Evolutionary conservation across 2,888 invertebrate genomes (phyloP), one percentile per base, ranked within the genome.

Genomic region (Hybos culiciformis): DNA sequence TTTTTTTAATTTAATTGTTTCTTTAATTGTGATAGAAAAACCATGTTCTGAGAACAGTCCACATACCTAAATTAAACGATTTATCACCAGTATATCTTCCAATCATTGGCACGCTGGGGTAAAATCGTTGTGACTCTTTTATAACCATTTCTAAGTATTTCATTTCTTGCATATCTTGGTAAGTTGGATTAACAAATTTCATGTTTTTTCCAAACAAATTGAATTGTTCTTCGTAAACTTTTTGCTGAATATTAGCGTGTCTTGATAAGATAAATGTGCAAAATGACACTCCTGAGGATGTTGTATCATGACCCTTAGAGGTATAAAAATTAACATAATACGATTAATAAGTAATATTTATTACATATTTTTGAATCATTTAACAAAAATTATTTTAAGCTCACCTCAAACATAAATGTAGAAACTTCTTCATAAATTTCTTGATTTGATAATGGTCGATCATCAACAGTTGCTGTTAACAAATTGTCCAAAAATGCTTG

Each of bases 241-340:
- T 72, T 42, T 70, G 68, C 56, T 75, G 75, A 2, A 71, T 55
- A 20, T 69, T 66, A 5, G 67, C 65, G 51, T 71, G 61, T 41
- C 69, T 63, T 1, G 75, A 72, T 1, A 77, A 58, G 45, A 72
- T 61, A 49, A 66, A 70, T 0, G 72, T 56, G 1, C 68, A 57
- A 54, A 71, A 77, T 0, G 65, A 61, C 9, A 75, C 63, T 1
- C 71, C 75, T 2, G 75, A 73, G 0, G 74, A 70, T 0, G 74
- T 75, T 0, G 76, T 76, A 48, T 76, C 74, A 47, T 74, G 74
- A 1, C 74, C 74, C 71, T 72, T 47, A 26, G 6, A 23, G 5
- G 6, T 5, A 29, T 26, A 26, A 55, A 48, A 33, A 19, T n/a
- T n/a, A n/a, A n/a, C n/a, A n/a, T n/a, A n/a, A n/a, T n/a, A n/a